Evolutionary conservation across 2,113 vertebrate species (phyloP).

Genomic region (Gobiocypris rarus): DNA sequence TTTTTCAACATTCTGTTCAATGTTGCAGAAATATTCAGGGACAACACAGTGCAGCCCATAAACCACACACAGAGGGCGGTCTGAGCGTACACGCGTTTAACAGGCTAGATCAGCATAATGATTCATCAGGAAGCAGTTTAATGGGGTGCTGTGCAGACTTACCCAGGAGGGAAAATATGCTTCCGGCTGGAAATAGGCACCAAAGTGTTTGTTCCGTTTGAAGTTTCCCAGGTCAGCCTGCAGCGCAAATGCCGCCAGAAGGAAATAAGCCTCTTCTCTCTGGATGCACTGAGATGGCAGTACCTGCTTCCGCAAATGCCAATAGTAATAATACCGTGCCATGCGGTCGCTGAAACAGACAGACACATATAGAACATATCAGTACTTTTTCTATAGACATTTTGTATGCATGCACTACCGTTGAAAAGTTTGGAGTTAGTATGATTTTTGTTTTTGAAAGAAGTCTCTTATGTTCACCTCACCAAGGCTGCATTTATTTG

Average conservation of each 20-base stretch:
- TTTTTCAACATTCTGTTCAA: background rate
- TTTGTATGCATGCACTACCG: background rate
- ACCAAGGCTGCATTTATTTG: too few species aligned
- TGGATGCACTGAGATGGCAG: conserved; percentile 92
- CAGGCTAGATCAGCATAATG: conserved; percentile 16
- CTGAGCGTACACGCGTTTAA: background rate
- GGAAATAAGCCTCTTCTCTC: conserved; percentile 95
- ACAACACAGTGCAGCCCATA: background rate
- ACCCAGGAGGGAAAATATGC: conserved; percentile 97
- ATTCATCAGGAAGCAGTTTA: conserved; percentile 20
- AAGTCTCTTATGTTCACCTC: too few species aligned
- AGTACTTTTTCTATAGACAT: background rate
- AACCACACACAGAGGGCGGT: conserved; percentile 20
- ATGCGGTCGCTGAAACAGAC: conserved; percentile 82
- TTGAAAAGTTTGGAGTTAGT: background rate
- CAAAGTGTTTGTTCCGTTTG: conserved; percentile 94
- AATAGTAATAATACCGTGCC: conserved; percentile 96
- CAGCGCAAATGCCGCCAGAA: conserved; percentile 94
- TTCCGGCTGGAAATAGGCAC: conserved; percentile 96
- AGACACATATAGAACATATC: background rate
- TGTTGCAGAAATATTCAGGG: background rate
- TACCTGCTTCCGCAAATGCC: conserved; percentile 96
- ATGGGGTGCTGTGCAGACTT: conserved; percentile 62
- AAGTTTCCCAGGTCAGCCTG: conserved; percentile 97
- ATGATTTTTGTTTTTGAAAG: background rate